A percentile compares a stretch with the other conserved stretches of the same genome.
Evolutionary conservation across 2,113 vertebrate species (phyloP).

Genomic region (Hoplias malabaricus): DNA sequence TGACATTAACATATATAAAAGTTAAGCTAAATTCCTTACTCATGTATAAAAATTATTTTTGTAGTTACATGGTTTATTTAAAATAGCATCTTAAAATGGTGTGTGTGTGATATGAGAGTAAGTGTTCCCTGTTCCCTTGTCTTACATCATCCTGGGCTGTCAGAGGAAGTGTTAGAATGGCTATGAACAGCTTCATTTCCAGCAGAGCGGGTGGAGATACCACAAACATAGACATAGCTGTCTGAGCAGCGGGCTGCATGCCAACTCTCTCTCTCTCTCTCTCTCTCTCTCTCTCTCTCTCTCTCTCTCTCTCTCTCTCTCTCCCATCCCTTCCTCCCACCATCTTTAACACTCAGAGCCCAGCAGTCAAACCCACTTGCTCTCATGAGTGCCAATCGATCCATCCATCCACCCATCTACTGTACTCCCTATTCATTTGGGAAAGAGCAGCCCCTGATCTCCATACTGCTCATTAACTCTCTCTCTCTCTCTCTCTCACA

Average conservation of each 20-base stretch:
- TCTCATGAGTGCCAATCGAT: conserved; percentile 82
- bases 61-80: background rate
- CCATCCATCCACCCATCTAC: conserved; percentile 64
- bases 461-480: conserved; percentile 84
- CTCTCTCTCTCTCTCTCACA: conserved; percentile 11
- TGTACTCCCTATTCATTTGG: conserved; percentile 13
- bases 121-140: conserved; percentile 1
- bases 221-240: conserved; percentile 81
- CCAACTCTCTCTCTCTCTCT: conserved; percentile 77
- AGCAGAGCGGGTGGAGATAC: conserved; percentile 65
- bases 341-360: background rate
- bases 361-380: conserved; percentile 15
- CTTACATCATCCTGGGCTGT: conserved; percentile 16
- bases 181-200: conserved; percentile 70
- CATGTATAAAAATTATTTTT: too few relatives aligned
- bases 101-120: conserved; percentile 1
- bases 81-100: background rate
- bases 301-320: conserved; percentile 61
- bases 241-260: conserved; percentile 80
- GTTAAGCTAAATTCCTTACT: too few relatives aligned
- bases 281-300: conserved; percentile 5
- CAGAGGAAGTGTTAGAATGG: conserved; percentile 18
- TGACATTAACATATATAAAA: too few relatives aligned
- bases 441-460: conserved; percentile 80
- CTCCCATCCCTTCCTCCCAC: conserved; percentile 58